A percentile compares a stretch with the other conserved stretches of the same genome.
These are phyloP conservation scores for Notoglanidium macrostoma DNA, from an alignment of 2,797 vertebrate species.

Conservation along the genomic window DNA sequence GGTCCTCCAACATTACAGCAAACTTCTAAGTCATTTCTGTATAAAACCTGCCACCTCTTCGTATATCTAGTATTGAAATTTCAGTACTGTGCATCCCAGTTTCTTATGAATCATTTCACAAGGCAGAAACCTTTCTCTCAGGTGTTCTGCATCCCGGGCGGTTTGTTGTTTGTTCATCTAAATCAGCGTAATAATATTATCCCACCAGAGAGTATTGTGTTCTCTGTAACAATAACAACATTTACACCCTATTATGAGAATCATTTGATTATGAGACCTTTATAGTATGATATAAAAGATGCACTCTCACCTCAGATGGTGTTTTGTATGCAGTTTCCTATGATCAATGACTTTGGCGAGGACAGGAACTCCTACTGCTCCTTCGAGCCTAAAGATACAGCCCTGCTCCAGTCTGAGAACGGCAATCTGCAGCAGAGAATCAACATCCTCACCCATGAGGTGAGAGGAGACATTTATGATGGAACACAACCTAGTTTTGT, in stretches of 20 bases:
- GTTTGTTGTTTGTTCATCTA: conserved; percentile 33
- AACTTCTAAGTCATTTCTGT: not conserved
- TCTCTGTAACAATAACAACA: not conserved
- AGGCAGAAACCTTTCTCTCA: not conserved
- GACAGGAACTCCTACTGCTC: conserved; percentile 89
- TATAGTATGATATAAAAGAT: conserved; percentile 8
- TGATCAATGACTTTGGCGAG: conserved; percentile 92
- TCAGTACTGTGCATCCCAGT: conserved; percentile 18
- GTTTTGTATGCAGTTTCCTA: conserved; percentile 80
- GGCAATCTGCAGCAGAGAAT: conserved; percentile 89
- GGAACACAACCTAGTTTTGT: not conserved
- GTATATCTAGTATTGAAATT: conserved; percentile 11
- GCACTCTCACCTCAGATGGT: not conserved
- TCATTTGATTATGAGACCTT: not conserved
- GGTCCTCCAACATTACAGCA: not conserved
- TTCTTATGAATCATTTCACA: not conserved
- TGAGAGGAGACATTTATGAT: conserved; percentile 64
- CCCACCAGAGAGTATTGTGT: not conserved
- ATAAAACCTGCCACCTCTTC: conserved; percentile 25
- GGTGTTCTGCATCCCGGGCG: conserved; percentile 6
- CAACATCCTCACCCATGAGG: conserved; percentile 93
- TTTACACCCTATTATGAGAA: not conserved
- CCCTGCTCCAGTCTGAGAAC: conserved; percentile 92
- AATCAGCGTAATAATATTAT: conserved; percentile 16
- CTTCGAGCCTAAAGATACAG: conserved; percentile 91